Evolutionary conservation across 2,113 vertebrate genomes (phyloP).

Genomic region (Leucosticte australis): DNA sequence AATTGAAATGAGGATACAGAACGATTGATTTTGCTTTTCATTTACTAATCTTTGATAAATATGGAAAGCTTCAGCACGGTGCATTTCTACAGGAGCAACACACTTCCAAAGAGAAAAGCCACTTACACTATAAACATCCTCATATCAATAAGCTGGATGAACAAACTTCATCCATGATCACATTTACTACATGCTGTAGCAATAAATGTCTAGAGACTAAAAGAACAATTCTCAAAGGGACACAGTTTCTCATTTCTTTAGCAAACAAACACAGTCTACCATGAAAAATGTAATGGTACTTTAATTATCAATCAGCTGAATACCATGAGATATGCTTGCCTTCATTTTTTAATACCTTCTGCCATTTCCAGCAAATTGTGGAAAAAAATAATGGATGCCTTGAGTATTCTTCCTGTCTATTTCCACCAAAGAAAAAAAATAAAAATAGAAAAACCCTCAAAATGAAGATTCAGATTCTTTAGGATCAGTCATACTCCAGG

Average conservation of each 20-base stretch:
- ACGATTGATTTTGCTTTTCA: background rate
- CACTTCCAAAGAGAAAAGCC: background rate
- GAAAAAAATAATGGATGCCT: constrained; percentile 67
- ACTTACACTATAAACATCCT: background rate
- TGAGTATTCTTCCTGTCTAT: constrained; percentile 36
- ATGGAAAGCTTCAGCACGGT: background rate
- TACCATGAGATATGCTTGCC: constrained; percentile 62
- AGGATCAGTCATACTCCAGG: constrained; percentile 47
- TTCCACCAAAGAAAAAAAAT: constrained; percentile 41
- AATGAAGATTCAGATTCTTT: constrained; percentile 56
- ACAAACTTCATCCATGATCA: constrained; percentile 1
- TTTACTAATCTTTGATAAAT: background rate
- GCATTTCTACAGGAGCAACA: background rate
- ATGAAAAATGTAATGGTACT: constrained; percentile 72
- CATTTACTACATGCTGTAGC: constrained; percentile 46
- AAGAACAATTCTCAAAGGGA: constrained; percentile 39
- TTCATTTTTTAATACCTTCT: constrained; percentile 72
- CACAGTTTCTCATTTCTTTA: constrained; percentile 52
- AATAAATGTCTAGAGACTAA: constrained; percentile 55
- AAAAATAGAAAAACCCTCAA: background rate
- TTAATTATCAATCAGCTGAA: constrained; percentile 73
- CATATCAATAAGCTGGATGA: background rate
- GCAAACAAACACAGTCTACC: constrained; percentile 55
- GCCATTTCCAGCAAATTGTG: constrained; percentile 62
- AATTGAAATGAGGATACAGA: background rate